Evolutionary conservation across 2,113 vertebrate species (phyloP), one percentile per base, ranked within the genome.

Genomic region (Sapayoa aenigma): DNA sequence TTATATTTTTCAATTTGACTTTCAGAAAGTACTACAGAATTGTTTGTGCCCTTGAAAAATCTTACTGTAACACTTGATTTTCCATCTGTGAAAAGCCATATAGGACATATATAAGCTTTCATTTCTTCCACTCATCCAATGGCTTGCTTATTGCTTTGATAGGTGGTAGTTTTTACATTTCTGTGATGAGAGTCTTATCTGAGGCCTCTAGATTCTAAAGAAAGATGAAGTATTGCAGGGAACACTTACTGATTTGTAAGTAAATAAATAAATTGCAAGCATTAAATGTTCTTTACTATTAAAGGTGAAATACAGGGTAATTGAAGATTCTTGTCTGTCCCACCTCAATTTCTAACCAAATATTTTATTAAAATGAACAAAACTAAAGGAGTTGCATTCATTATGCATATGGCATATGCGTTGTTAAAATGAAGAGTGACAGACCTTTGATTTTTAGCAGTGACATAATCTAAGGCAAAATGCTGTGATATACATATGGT

Each of bases 401-500:
- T 92, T 89, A 65, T 76, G 67, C 81, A 30, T 49, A 14, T 74
- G 68, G 30, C 76, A 92, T 91, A 78, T 77, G 83, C 90, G 80
- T 47, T 82, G 76, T 85, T 89, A 79, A 93, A 93, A 89, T 30
- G 53, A 79, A 82, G 69, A 87, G 84, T 91, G 91, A 56, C 31
- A 95, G 94, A 95, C 93, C 93, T 94, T 80, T 95, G 80, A 60
- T 89, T 94, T 97, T 94, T 89, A 87, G n/a, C 44, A 9, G 56
- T 75, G 69, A 68, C 49, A 85, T 73, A 87, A 82, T 89, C 35
- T 60, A 71, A 87, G 56, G 44, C 84, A 59, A 63, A 78, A 65
- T 44, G 25, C 66, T 81, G 74, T 50, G 56, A 30, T 65, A 59
- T 60, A 46, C 91, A 84, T 94, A 94, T 94, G 94, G 93, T 78